These are phyloP conservation scores for Campoplex capitator DNA, from an alignment of 2,888 invertebrate genomes.

Conservation along the genomic window DNA sequence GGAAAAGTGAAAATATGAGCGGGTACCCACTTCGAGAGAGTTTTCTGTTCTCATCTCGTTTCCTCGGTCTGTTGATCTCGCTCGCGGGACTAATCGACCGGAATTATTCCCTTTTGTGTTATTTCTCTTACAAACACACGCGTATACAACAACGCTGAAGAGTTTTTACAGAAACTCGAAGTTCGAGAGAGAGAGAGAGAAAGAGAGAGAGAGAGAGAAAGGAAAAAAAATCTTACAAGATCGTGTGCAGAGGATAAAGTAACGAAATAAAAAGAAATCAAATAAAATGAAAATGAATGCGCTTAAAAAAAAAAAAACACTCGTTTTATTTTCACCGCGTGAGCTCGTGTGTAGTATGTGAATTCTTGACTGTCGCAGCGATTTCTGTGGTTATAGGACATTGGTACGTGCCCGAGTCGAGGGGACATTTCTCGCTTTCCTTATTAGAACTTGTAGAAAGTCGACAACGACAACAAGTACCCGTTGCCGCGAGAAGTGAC, in stretches of 20 bases:
- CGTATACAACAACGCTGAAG: too few species aligned
- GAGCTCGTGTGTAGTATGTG: slow-evolving; percentile 12
- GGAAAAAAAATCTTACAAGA: neutral
- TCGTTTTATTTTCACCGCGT: slow-evolving; percentile 18
- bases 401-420: slow-evolving; percentile 44
- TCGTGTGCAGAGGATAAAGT: neutral
- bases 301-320: neutral
- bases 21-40: slow-evolving; percentile 43
- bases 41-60: slow-evolving; percentile 38
- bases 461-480: slow-evolving; percentile 14
- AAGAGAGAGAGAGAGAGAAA: neutral
- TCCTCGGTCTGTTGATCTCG: slow-evolving; percentile 55
- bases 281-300: slow-evolving; percentile 12
- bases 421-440: slow-evolving; percentile 64
- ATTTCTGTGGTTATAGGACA: slow-evolving; percentile 43
- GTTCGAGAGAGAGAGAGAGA: too few species aligned
- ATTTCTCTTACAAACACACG: neutral
- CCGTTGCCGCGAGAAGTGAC: neutral
- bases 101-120: slow-evolving; percentile 53
- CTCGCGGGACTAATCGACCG: slow-evolving; percentile 53
- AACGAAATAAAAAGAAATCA: slow-evolving; percentile 16
- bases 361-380: slow-evolving; percentile 33
- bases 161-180: neutral
- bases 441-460: slow-evolving; percentile 62
- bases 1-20: slow-evolving; percentile 56